Conservation (phyloP, 2,113 vertebrate species). For the Seriola quinqueradiata region DNA sequence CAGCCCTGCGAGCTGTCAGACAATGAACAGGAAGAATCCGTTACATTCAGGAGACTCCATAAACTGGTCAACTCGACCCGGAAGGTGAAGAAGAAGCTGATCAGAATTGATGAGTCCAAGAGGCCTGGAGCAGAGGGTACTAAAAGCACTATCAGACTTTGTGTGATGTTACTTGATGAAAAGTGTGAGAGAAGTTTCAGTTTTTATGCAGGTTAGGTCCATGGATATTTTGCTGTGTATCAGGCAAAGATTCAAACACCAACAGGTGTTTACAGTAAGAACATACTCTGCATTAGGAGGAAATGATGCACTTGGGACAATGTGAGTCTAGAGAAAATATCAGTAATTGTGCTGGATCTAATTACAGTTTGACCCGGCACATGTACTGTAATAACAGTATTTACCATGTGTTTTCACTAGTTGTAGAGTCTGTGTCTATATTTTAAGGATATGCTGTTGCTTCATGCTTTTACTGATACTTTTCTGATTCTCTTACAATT, state of each 20-base stretch:
- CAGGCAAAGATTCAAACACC: neutral
- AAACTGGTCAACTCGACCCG: conserved; percentile 96
- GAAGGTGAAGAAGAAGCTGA: conserved; percentile 95
- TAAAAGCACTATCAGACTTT: neutral
- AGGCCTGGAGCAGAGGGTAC: conserved; percentile 90
- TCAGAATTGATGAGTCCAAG: conserved; percentile 93
- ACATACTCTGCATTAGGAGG: neutral
- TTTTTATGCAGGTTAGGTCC: neutral
- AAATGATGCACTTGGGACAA: neutral
- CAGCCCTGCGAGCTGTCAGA: conserved; percentile 95
- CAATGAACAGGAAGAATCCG: conserved; percentile 92
- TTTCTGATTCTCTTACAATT: neutral
- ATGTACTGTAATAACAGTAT: conserved; percentile 20
- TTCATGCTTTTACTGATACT: neutral
- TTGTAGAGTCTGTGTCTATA: conserved; percentile 1
- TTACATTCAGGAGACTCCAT: conserved; percentile 94
- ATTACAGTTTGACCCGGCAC: conserved; percentile 22
- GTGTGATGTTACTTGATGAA: neutral
- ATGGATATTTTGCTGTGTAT: neutral
- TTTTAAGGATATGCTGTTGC: neutral
- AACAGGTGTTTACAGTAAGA: neutral
- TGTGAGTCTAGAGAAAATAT: conserved; percentile 19
- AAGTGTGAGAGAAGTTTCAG: neutral
- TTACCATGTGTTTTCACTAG: conserved; percentile 14
- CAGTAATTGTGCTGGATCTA: conserved; percentile 21